Conservation (phyloP, 2,113 vertebrate species). For the Tragelaphus strepsiceros region DNA sequence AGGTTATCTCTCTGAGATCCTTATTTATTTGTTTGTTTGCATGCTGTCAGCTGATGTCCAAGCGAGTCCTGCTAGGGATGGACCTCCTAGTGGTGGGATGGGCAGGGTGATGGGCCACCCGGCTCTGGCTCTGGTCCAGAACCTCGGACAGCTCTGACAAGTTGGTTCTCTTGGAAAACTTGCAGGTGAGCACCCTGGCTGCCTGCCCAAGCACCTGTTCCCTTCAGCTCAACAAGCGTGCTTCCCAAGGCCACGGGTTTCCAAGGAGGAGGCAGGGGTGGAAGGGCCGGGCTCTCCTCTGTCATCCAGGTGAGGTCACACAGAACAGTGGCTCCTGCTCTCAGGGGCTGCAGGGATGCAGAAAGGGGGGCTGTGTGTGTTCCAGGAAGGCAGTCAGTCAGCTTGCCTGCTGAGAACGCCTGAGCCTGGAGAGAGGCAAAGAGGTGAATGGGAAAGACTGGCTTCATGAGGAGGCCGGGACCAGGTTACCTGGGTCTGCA, state of each 20-base stretch:
- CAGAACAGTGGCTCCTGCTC: background rate
- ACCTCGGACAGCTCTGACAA: background rate
- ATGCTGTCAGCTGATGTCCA: background rate
- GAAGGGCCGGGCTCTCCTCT: background rate
- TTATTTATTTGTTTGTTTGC: background rate
- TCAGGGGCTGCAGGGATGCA: rapidly evolving
- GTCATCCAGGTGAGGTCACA: background rate
- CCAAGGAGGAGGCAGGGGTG: background rate
- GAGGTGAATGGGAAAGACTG: rapidly evolving
- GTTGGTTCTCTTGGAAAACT: background rate
- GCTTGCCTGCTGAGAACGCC: background rate
- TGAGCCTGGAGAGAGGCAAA: background rate
- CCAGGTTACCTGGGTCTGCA: background rate
- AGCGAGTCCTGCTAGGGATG: background rate
- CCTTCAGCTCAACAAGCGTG: background rate
- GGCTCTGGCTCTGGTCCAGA: background rate
- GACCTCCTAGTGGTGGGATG: background rate
- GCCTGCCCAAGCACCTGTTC: no score
- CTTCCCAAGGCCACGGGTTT: background rate
- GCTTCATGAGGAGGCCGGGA: background rate
- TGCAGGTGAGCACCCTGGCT: background rate
- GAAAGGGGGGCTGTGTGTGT: no score
- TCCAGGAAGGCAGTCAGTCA: background rate
- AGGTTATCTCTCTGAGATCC: background rate
- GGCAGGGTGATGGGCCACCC: background rate